Base-by-base conservation (phyloP, 1,140 invertebrate species). In the Protaetia brevitarsis region DNA sequence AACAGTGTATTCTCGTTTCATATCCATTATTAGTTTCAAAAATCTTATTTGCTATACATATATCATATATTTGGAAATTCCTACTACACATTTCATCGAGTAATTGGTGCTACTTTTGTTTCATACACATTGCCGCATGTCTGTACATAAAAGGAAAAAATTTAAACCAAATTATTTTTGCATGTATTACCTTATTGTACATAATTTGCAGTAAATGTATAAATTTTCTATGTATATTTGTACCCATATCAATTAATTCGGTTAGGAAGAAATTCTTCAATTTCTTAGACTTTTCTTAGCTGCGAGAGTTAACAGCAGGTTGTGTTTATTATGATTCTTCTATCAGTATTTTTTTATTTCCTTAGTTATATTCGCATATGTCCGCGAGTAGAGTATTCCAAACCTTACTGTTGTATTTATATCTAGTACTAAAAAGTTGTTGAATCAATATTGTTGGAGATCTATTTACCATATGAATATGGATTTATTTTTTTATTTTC, bases 91-190 rank as follows among this genome's bases (percentile, higher is more conserved):
- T 51, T 51, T 51, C 41, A 51, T 51, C 41, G 19, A 51, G 26
- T 10, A 51, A 23, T 51, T 51, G 41, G 41, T 51, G 41, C 41
- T 51, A 51, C 26, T 10, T 51, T 51, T 51, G 41, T 51, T 51
- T 51, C 41, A 51, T 51, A 51, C 41, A 51, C 41, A 51, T 51
- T 51, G 41, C 41, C 41, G 41, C 41, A 51, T 51, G 41, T 51
- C 26, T 51, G 41, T 51, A 51, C 16, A 51, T 51, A 51, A 51
- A 51, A 41, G 26, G 19, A 51, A 23, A n/a, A 51, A 51, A 51
- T 51, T 51, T 51, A 51, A 23, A 51, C 41, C 41, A 51, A 51
- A 51, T 51, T 51, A 8, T 51, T 16, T 23, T 23, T 51, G 41
- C 26, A 51, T 51, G n/a, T n/a, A n/a, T n/a, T n/a, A n/a, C n/a